These are phyloP conservation scores for Neodiprion virginianus DNA, from an alignment of 1,140 invertebrate genomes.

Conservation along the genomic window DNA sequence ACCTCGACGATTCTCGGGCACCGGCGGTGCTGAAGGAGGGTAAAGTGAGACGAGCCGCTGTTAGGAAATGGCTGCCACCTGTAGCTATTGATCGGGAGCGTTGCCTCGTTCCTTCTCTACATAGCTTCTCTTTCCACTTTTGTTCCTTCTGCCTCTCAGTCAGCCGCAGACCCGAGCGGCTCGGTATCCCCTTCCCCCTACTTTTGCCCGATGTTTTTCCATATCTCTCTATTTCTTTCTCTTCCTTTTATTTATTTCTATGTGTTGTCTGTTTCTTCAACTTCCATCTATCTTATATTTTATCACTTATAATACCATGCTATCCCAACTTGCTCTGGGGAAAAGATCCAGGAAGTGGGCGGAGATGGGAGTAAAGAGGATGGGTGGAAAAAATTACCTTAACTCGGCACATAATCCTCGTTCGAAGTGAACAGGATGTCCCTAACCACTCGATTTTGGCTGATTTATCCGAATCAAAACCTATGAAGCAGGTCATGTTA, in stretches of 20 bases:
- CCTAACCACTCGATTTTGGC: not conserved
- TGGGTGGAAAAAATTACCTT: not conserved
- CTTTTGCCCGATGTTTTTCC: not conserved
- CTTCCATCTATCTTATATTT: too few relatives aligned
- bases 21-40: not conserved
- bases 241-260: not conserved
- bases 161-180: too few relatives aligned
- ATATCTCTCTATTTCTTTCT: not conserved
- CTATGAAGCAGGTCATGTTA: too few relatives aligned
- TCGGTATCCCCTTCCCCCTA: not conserved
- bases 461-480: too few relatives aligned
- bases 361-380: too few relatives aligned
- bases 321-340: too few relatives aligned
- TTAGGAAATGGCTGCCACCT: conserved; percentile 63
- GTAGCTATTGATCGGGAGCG: conserved; percentile 62
- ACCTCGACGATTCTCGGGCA: too few relatives aligned
- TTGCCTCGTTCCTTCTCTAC: not conserved
- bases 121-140: not conserved
- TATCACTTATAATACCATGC: too few relatives aligned
- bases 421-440: not conserved
- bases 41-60: conserved; percentile 22
- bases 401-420: not conserved
- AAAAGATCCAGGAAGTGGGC: too few relatives aligned
- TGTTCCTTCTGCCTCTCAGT: not conserved
- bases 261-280: too few relatives aligned